These are phyloP conservation scores for Magallana nippona DNA, from an alignment of 2,888 invertebrate species.

Conservation along the genomic window DNA sequence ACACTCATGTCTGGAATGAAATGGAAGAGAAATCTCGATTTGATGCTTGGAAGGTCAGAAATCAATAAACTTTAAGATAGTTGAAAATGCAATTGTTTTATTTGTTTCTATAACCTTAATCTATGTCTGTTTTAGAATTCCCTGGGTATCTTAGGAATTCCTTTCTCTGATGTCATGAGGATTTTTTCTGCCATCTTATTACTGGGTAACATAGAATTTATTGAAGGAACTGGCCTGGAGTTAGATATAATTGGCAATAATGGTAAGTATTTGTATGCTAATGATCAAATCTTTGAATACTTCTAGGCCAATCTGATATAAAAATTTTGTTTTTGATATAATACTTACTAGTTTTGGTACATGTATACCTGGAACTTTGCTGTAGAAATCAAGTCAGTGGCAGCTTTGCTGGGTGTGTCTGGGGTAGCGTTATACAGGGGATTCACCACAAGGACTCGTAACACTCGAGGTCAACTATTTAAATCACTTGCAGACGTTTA, in stretches of 20 bases:
- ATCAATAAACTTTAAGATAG: neutral
- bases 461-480: conserved; percentile 89
- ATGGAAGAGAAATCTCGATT: conserved; percentile 86
- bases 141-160: conserved; percentile 89
- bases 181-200: conserved; percentile 94
- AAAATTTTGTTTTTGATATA: neutral
- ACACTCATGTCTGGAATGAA: conserved; percentile 81
- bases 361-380: neutral
- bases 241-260: conserved; percentile 84
- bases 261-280: conserved; percentile 60
- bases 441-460: conserved; percentile 88
- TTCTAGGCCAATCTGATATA: too few species aligned
- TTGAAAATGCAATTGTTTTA: neutral
- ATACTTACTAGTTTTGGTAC: too few species aligned
- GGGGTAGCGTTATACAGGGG: conserved; percentile 89
- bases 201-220: conserved; percentile 94
- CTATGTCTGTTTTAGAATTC: conserved; percentile 62
- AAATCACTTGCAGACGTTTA: conserved; percentile 92
- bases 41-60: conserved; percentile 90
- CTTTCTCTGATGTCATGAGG: conserved; percentile 94
- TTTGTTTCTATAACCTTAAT: neutral
- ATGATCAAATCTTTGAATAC: too few species aligned
- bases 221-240: conserved; percentile 84
- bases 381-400: conserved; percentile 90
- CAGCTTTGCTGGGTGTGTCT: conserved; percentile 89